A percentile compares a stretch with the other conserved stretches of the same genome.
Conservation (phyloP, 2,797 vertebrate species). For the Coilia nasus region DNA sequence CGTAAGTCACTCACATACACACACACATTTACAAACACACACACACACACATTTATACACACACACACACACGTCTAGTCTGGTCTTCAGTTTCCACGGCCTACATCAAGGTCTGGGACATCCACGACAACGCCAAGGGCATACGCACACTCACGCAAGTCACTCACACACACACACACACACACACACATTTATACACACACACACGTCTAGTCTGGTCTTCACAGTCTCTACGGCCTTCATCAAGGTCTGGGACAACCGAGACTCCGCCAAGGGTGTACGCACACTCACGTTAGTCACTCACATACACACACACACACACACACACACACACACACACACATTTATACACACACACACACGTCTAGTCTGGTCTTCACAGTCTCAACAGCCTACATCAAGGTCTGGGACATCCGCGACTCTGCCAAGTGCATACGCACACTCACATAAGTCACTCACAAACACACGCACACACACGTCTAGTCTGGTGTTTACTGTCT, state of each 20-base stretch:
- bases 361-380: constrained; percentile 91
- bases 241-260: no score
- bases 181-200: no score
- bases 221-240: no score
- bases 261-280: no score
- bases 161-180: neutral
- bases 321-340: no score
- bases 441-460: constrained; percentile 79
- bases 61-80: constrained; percentile 73
- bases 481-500: constrained; percentile 92
- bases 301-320: no score
- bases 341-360: no score
- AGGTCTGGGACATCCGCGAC: constrained; percentile 97
- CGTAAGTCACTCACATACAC: constrained; percentile 74
- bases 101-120: constrained; percentile 98
- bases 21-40: constrained; percentile 45
- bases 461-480: constrained; percentile 61
- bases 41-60: neutral
- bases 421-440: constrained; percentile 94
- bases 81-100: constrained; percentile 94
- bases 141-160: constrained; percentile 92
- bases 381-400: constrained; percentile 91
- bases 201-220: no score
- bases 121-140: constrained; percentile 93
- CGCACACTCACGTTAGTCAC: no score